phyloP scores from a whole-genome alignment of 2,888 invertebrate genomes.

The Pachliopta kotzebuea region DNA sequence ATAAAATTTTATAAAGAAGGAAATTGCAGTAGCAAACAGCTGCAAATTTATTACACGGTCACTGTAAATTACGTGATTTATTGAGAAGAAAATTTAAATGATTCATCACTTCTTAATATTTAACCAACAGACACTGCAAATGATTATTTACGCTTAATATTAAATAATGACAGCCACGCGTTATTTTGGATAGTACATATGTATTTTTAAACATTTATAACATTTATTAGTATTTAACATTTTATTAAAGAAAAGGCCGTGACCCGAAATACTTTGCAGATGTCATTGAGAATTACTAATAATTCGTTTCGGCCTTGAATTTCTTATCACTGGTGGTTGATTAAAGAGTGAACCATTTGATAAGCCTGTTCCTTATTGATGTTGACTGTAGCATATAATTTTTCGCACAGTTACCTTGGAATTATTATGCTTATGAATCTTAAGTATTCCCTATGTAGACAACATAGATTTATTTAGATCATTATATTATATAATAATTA shows the following conservation, averaged over 20 bases:
- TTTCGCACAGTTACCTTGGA: not conserved
- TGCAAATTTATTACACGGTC: not conserved
- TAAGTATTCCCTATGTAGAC: no score
- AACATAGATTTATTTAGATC: no score
- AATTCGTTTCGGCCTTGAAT: conserved; percentile 13
- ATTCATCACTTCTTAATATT: not conserved
- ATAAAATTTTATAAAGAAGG: not conserved
- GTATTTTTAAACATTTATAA: not conserved
- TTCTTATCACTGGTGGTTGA: conserved; percentile 28
- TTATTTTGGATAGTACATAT: no score
- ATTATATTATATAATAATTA: no score
- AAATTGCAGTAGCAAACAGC: not conserved
- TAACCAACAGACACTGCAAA: not conserved
- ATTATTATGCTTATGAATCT: no score
- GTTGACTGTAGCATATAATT: conserved; percentile 13
- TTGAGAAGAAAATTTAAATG: not conserved
- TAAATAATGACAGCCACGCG: no score
- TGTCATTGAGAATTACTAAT: conserved; percentile 18
- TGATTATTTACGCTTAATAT: no score
- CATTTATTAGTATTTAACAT: not conserved
- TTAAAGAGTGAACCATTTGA: conserved; percentile 26
- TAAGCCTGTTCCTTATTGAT: conserved; percentile 22
- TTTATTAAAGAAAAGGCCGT: not conserved
- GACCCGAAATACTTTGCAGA: not conserved
- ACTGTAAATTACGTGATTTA: not conserved